A percentile compares a stretch with the other conserved stretches of the same genome.
Evolutionary conservation across 2,888 invertebrate species (phyloP).

Genomic region (Parnassius smintheus): DNA sequence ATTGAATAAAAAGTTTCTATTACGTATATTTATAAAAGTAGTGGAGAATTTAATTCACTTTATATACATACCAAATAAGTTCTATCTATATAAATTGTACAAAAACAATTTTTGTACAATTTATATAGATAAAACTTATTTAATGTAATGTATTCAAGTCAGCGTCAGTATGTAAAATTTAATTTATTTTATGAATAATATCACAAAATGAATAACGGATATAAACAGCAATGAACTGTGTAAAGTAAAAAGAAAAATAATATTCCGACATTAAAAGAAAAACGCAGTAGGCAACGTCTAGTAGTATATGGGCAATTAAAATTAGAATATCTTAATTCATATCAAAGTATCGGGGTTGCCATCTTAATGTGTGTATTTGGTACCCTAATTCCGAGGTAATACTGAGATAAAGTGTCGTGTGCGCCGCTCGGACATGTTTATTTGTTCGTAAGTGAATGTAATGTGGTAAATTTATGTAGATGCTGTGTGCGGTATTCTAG

Average conservation of each 20-base stretch:
- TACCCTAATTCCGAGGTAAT: constrained; percentile 77
- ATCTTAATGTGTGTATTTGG: constrained; percentile 73
- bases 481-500: constrained; percentile 25
- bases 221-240: too few relatives aligned
- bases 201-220: too few relatives aligned
- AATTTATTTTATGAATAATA: too few relatives aligned
- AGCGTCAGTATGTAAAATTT: too few relatives aligned
- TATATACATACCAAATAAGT: too few relatives aligned
- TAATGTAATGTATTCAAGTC: too few relatives aligned
- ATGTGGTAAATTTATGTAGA: constrained; percentile 40
- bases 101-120: too few relatives aligned
- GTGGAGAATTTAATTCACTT: too few relatives aligned
- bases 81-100: too few relatives aligned
- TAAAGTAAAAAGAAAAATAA: constrained; percentile 8
- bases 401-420: constrained; percentile 57
- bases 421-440: constrained; percentile 71
- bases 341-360: constrained; percentile 81
- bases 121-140: too few relatives aligned
- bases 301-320: constrained; percentile 65
- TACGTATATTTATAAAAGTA: too few relatives aligned
- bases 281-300: constrained; percentile 16
- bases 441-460: constrained; percentile 73
- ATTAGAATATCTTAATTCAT: constrained; percentile 88
- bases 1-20: too few relatives aligned
- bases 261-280: constrained; percentile 2